A percentile compares a stretch with the other conserved stretches of the same genome.
Evolutionary conservation across 2,797 vertebrate genomes (phyloP).

Genomic region (Macropus fuliginosus): DNA sequence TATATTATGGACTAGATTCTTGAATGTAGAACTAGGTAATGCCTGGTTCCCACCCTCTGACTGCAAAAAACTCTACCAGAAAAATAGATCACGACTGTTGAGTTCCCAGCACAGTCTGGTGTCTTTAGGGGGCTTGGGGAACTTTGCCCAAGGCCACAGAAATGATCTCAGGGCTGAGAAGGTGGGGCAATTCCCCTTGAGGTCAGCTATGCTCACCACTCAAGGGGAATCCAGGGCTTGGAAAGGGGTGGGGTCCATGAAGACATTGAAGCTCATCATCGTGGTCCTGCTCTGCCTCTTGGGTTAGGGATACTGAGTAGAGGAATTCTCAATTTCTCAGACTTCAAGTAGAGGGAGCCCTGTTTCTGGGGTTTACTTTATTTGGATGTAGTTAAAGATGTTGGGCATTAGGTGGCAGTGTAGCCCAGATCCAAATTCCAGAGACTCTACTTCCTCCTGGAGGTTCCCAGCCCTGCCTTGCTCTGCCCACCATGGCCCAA

Average conservation of each 20-base stretch:
- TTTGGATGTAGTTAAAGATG: constrained; percentile 17
- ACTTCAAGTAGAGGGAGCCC: background rate
- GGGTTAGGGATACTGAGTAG: background rate
- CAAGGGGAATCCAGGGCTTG: background rate
- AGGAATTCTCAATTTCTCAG: background rate
- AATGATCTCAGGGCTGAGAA: background rate
- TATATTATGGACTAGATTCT: background rate
- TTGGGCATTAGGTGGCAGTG: constrained; percentile 43
- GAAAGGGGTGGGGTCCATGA: background rate
- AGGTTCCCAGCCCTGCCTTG: background rate
- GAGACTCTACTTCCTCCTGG: rapidly evolving
- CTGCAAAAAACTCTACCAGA: background rate
- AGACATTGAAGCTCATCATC: background rate
- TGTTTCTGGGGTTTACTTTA: background rate
- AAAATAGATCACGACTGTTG: background rate
- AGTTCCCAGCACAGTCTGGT: background rate
- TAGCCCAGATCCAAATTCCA: background rate
- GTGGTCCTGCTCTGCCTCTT: background rate
- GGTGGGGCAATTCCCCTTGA: background rate
- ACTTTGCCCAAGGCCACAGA: background rate
- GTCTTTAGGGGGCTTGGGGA: background rate
- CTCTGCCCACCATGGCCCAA: background rate
- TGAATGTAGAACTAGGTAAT: background rate
- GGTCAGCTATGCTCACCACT: background rate
- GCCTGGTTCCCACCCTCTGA: background rate